These are phyloP conservation scores for Nomada ruficornis DNA, from an alignment of 2,888 invertebrate species.

Conservation along the genomic window DNA sequence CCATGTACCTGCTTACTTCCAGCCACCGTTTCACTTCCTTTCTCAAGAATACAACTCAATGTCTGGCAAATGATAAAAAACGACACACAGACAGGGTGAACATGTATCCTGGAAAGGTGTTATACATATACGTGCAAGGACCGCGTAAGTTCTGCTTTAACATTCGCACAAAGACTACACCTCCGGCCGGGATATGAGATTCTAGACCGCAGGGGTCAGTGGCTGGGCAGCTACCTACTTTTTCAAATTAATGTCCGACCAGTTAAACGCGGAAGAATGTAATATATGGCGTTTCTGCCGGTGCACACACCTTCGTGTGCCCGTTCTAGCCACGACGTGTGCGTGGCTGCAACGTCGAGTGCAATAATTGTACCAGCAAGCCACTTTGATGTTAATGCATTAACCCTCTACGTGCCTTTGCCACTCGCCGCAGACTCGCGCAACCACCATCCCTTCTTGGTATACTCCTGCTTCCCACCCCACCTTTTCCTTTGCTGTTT, in stretches of 20 bases:
- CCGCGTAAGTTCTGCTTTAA: constrained; percentile 63
- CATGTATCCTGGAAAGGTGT: background rate
- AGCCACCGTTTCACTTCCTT: too few relatives aligned
- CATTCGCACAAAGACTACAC: constrained; percentile 59
- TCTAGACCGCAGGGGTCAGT: constrained; percentile 59
- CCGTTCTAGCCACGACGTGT: constrained; percentile 7
- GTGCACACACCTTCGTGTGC: constrained; percentile 25
- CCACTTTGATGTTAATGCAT: constrained; percentile 83
- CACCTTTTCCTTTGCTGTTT: constrained; percentile 24
- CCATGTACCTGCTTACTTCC: too few relatives aligned
- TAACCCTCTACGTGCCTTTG: constrained; percentile 74
- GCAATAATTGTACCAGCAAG: constrained; percentile 80
- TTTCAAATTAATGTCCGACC: constrained; percentile 77
- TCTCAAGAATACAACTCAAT: background rate
- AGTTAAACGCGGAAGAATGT: constrained; percentile 78
- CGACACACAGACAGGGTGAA: background rate
- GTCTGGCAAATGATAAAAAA: constrained; percentile 28
- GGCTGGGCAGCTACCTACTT: constrained; percentile 62
- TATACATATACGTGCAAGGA: constrained; percentile 30
- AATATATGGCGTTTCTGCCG: constrained; percentile 71
- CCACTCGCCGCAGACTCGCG: constrained; percentile 53
- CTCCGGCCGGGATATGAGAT: constrained; percentile 64
- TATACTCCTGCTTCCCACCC: constrained; percentile 8
- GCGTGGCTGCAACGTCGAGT: constrained; percentile 72
- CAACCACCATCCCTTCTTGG: constrained; percentile 31